Base-by-base conservation (phyloP, 1,140 invertebrate genomes). In the Meloidogyne floridensis region DNA sequence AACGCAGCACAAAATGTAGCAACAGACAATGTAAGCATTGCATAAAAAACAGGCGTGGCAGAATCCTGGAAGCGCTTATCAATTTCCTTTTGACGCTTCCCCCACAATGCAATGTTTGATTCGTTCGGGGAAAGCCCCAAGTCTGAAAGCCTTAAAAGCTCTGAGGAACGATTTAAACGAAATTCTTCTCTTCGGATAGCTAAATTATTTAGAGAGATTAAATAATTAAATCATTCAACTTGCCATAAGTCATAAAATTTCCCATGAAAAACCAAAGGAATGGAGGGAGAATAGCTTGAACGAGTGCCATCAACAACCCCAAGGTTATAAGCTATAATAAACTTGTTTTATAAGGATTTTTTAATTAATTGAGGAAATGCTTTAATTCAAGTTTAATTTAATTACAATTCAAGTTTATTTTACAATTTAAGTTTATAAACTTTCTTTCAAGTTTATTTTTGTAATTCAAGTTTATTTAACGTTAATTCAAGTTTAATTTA, bases 231-330 rank as follows among this genome's bases (percentile, higher is more conserved):
- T 79, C 84, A 56, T 69, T 85, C 43, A 72, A 89, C 8, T n/a
- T 86, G 5, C 86, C 86, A 65, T 83, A 75, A 8, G 87, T 81
- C 20, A 88, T 84, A 74, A 88, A 88, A 81, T 87, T 85, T 47
- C 87, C 87, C 88, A 88, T 90, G 53, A 88, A 78, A 13, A 88
- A 80, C 88, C 88, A 88, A 10, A 88, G 86, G 80, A 88, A 88
- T 8, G 87, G 87, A 20, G 87, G 88, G 5, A 90, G 72, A 43
- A 81, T 82, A 47, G 87, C 84, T 79, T 90, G 87, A n/a, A 88
- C 80, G 1, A 88, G 72, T 11, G 87, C 84, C 75, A 86, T 80
- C 4, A 90, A 72, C 10, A 90, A 20, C 15, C 87, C 87, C 42
- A 90, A 69, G 15, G 73, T 65, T 85, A 88, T 87, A 9, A 88